Evolutionary conservation across 2,113 vertebrate species (phyloP).

Genomic region (Octodon degus): DNA sequence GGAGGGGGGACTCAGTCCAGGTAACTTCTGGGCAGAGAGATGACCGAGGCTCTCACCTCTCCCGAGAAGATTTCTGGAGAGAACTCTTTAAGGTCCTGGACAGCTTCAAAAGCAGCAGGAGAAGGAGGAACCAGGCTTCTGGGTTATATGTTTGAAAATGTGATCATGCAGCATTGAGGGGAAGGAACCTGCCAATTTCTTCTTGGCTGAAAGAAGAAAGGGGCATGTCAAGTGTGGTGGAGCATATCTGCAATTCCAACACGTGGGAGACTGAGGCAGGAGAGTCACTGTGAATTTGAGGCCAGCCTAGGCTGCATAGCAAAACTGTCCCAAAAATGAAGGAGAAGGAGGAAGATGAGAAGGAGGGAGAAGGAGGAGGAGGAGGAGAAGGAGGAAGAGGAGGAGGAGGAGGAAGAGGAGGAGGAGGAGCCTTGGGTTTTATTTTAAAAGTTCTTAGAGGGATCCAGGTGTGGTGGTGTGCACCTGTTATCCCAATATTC

Average conservation of each 20-base stretch:
- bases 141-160: neutral
- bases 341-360: no score
- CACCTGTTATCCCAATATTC: neutral
- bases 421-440: neutral
- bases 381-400: no score
- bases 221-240: no score
- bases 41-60: constrained; percentile 19
- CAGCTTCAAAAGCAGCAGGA: constrained; percentile 60
- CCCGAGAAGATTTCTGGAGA: constrained; percentile 3
- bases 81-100: constrained; percentile 43
- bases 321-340: neutral
- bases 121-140: neutral
- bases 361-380: no score
- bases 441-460: neutral
- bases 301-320: no score
- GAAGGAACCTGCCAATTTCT: neutral
- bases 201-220: neutral
- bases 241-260: no score
- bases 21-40: neutral
- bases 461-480: neutral
- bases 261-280: no score
- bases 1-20: constrained; percentile 35
- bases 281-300: no score
- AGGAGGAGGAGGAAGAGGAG: no score
- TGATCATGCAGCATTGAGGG: neutral